A percentile compares a stretch with the other conserved stretches of the same genome.
phyloP scores from a whole-genome alignment of 2,113 vertebrate species.

The Tautogolabrus adspersus region DNA sequence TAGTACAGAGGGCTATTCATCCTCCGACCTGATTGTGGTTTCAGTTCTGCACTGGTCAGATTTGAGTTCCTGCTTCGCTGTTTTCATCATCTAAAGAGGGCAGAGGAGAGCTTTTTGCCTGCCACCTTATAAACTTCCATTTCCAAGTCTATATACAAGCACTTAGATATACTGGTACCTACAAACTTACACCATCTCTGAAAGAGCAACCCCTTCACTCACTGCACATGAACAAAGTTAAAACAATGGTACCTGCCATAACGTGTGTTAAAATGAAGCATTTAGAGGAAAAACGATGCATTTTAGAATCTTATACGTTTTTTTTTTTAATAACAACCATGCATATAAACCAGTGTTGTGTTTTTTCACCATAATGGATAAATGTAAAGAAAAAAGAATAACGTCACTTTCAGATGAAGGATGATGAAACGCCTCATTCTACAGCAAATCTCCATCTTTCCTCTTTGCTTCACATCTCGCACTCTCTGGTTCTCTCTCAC shows the following conservation, averaged over 20 bases:
- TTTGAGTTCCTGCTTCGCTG: constrained; percentile 55
- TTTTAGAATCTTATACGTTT: background rate
- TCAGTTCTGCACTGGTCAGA: constrained; percentile 73
- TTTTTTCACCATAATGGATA: no score
- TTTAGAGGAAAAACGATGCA: constrained; percentile 1
- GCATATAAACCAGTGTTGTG: no score
- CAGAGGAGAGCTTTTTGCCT: constrained; percentile 73
- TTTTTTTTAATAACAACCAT: no score
- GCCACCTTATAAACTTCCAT: constrained; percentile 70
- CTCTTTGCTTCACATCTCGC: no score
- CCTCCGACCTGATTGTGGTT: constrained; percentile 63
- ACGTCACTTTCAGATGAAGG: no score
- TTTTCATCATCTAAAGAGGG: constrained; percentile 83
- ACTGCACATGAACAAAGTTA: constrained; percentile 25
- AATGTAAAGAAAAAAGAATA: no score
- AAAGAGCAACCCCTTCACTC: constrained; percentile 17
- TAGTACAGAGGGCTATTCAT: constrained; percentile 73
- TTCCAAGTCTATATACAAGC: constrained; percentile 58
- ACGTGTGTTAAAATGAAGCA: constrained; percentile 6
- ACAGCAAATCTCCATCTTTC: no score
- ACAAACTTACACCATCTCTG: constrained; percentile 1
- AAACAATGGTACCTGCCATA: constrained; percentile 5
- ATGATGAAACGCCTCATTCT: no score
- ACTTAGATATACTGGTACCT: constrained; percentile 5
- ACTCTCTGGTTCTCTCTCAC: no score